Evolutionary conservation across 1,140 invertebrate species (phyloP).

Genomic region (Listronotus bonariensis): DNA sequence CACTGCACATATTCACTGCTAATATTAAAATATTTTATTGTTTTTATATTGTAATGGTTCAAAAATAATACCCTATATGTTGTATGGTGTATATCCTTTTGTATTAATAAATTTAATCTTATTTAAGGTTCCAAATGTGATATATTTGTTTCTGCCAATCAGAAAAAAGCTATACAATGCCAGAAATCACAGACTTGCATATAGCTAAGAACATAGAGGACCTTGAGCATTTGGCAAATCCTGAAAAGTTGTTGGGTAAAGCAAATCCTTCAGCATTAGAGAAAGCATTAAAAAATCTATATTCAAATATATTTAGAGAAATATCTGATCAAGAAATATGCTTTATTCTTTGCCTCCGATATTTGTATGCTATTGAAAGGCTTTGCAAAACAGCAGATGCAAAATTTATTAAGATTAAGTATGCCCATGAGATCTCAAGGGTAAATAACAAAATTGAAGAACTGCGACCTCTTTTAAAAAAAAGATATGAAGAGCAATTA

Average conservation of each 20-base stretch:
- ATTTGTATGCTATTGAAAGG: constrained; percentile 29
- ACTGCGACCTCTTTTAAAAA: constrained; percentile 29
- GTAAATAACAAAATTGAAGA: constrained; percentile 35
- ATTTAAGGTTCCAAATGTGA: no score
- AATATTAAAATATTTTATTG: no score
- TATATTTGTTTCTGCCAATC: no score
- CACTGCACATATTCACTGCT: no score
- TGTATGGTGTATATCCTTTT: no score
- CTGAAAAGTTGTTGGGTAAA: constrained; percentile 11
- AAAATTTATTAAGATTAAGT: constrained; percentile 34
- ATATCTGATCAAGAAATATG: constrained; percentile 39
- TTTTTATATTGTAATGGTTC: no score
- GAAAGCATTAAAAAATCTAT: constrained; percentile 29
- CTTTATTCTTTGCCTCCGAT: constrained; percentile 39
- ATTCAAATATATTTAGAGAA: constrained; percentile 18
- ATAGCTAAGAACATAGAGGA: constrained; percentile 35
- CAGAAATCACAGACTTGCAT: constrained; percentile 24
- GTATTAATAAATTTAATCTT: no score
- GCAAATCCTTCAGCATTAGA: constrained; percentile 25
- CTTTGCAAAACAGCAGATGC: constrained; percentile 34
- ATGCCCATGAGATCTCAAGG: constrained; percentile 32
- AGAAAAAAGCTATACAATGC: constrained; percentile 12
- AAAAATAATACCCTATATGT: no score
- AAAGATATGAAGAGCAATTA: constrained; percentile 29
- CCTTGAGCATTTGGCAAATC: constrained; percentile 31